Evolutionary conservation across 2,797 vertebrate genomes (phyloP).

Genomic region (Macrochelys suwanniensis): DNA sequence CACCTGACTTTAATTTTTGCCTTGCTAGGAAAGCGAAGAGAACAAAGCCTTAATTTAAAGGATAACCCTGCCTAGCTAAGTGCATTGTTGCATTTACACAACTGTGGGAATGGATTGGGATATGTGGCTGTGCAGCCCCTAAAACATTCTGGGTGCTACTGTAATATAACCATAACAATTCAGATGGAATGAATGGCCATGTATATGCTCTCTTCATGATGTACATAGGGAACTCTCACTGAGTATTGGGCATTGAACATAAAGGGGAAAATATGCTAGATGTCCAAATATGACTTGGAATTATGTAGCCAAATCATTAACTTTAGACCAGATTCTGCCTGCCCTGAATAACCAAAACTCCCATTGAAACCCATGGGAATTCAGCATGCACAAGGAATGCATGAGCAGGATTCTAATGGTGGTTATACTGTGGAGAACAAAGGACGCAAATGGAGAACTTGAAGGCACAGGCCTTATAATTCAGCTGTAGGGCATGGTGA

Average conservation of each 20-base stretch:
- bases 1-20: neutral
- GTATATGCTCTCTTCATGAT: neutral
- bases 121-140: neutral
- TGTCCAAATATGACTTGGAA: neutral
- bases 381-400: neutral
- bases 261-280: neutral
- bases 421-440: neutral
- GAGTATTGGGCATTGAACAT: neutral
- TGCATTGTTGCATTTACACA: rapidly evolving
- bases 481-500: rapidly evolving
- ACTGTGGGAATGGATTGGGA: neutral
- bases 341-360: neutral
- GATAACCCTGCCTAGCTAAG: neutral
- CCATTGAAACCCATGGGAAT: neutral
- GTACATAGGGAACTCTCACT: neutral
- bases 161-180: neutral
- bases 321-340: neutral
- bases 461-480: neutral
- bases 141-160: neutral
- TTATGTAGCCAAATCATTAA: neutral
- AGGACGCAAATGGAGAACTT: neutral
- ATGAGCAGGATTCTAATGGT: neutral
- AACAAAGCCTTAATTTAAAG: neutral
- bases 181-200: neutral
- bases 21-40: neutral